Percentiles rank a stretch among this genome's conserved stretches.
Conservation (phyloP, 2,113 vertebrate species). For the Cynocephalus volans region DNA sequence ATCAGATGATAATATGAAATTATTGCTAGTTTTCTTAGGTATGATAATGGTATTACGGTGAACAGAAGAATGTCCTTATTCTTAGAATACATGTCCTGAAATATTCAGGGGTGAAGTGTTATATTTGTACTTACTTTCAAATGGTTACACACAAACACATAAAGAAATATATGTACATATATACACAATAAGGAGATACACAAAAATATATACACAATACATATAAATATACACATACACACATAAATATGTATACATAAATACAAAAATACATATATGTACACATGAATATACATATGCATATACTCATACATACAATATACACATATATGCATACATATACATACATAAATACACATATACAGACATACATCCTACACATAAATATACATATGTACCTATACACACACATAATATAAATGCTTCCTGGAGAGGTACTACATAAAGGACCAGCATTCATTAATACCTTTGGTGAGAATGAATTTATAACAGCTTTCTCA, state of each 20-base stretch:
- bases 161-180: not conserved
- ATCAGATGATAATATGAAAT: not conserved
- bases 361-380: not conserved
- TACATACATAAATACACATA: not conserved
- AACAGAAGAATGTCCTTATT: not conserved
- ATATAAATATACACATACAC: no score
- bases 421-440: not conserved
- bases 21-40: not conserved
- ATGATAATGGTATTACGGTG: not conserved
- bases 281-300: not conserved
- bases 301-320: not conserved
- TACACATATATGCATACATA: not conserved
- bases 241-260: not conserved
- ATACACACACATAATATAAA: not conserved
- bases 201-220: not conserved
- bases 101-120: not conserved
- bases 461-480: not conserved
- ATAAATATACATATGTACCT: not conserved
- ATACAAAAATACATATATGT: not conserved
- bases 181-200: not conserved
- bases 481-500: not conserved
- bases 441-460: not conserved
- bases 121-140: not conserved
- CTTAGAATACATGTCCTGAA: not conserved
- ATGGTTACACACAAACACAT: not conserved